Conservation (phyloP, 1,140 invertebrate species). For the Ridgeia piscesae region DNA sequence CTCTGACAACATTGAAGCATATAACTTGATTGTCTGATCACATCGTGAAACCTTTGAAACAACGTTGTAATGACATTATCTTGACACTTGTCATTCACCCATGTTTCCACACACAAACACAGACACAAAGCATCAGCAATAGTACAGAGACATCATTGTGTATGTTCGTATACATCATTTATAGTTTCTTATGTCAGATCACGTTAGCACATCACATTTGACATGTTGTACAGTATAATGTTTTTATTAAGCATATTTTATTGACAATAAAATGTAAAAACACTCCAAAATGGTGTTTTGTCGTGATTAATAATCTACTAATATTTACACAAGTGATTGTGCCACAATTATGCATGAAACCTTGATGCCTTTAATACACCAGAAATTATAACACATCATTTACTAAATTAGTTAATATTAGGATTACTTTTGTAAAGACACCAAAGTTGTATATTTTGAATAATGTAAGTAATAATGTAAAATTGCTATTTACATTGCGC, state of each 20-base stretch:
- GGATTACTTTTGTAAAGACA: too few relatives aligned
- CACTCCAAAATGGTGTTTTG: not conserved
- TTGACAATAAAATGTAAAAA: conserved; percentile 6
- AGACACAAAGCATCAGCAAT: not conserved
- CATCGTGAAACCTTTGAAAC: not conserved
- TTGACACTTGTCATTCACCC: not conserved
- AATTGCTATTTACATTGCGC: not conserved
- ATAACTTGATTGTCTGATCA: not conserved
- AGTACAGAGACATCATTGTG: not conserved
- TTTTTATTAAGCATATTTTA: not conserved
- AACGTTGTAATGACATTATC: not conserved
- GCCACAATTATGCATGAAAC: not conserved
- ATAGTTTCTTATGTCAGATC: not conserved
- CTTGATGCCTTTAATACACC: not conserved
- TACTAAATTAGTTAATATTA: not conserved
- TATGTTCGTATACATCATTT: not conserved
- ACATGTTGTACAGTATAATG: not conserved
- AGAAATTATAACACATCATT: not conserved
- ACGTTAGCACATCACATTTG: not conserved
- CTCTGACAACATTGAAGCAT: not conserved
- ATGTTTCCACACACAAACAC: not conserved
- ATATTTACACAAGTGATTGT: not conserved
- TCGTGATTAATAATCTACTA: not conserved
- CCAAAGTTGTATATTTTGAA: not conserved
- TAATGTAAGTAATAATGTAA: not conserved